These are phyloP conservation scores for Falco novaeseelandiae DNA, from an alignment of 2,797 vertebrate species.

Conservation along the genomic window DNA sequence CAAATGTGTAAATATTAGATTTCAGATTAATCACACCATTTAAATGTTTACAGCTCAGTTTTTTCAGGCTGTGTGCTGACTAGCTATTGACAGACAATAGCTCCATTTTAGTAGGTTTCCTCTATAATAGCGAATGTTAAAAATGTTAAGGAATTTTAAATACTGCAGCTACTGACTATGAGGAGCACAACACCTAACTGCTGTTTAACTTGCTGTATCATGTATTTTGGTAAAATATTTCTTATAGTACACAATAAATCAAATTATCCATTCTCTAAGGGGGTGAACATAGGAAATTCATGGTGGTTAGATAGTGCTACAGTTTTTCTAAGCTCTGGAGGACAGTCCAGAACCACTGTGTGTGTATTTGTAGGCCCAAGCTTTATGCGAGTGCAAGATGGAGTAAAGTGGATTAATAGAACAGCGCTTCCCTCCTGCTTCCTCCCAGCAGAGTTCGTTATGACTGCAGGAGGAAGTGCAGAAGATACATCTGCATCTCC, in stretches of 20 bases:
- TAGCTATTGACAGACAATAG: neutral
- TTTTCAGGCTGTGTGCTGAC: neutral
- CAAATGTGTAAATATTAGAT: neutral
- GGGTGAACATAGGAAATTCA: neutral
- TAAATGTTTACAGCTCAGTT: neutral
- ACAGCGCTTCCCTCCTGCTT: neutral
- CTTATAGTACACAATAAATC: neutral
- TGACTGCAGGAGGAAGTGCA: neutral
- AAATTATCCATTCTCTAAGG: neutral
- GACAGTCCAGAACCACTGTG: neutral
- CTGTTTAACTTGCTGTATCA: neutral
- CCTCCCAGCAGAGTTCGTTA: neutral
- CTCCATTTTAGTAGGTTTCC: neutral
- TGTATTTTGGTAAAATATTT: neutral
- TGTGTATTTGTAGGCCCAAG: neutral
- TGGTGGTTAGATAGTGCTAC: neutral
- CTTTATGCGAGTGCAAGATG: neutral
- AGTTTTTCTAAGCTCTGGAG: neutral
- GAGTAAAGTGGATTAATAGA: neutral
- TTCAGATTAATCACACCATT: neutral
- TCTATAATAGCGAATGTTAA: neutral
- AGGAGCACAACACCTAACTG: neutral
- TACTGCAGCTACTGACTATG: neutral
- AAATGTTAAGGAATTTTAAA: neutral
- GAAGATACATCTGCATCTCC: neutral